Conservation (phyloP, 2,113 vertebrate genomes). For the Anarrhichthys ocellatus region DNA sequence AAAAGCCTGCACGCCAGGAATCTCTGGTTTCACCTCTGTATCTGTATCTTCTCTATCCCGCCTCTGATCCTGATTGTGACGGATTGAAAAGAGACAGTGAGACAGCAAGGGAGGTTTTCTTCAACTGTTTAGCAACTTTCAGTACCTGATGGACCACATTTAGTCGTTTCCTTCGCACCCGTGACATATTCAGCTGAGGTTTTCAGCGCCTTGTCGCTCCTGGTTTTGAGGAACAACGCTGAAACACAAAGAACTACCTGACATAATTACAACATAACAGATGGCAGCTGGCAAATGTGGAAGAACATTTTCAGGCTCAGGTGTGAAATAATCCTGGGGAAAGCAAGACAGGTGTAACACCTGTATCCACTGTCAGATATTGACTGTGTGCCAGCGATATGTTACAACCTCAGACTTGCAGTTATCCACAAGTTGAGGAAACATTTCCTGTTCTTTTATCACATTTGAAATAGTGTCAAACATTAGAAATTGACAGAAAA, state of each 20-base stretch:
- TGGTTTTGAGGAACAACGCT: slow-evolving; percentile 9
- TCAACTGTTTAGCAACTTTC: neutral
- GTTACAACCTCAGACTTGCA: neutral
- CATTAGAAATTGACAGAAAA: too few relatives aligned
- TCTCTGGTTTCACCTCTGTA: neutral
- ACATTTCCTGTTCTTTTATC: too few relatives aligned
- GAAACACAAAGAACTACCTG: slow-evolving; percentile 1
- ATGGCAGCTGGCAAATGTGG: slow-evolving; percentile 1
- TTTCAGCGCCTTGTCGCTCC: slow-evolving; percentile 67
- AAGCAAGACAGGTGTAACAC: slow-evolving; percentile 9
- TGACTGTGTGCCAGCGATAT: neutral
- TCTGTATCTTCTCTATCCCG: neutral
- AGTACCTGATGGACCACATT: slow-evolving; percentile 62
- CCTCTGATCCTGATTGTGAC: neutral
- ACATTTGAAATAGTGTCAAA: too few relatives aligned
- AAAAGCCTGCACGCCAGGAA: neutral
- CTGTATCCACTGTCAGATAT: slow-evolving; percentile 8
- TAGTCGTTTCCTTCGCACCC: neutral
- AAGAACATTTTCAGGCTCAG: neutral
- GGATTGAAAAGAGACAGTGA: neutral
- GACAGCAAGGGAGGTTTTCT: neutral
- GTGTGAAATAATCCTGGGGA: slow-evolving; percentile 29
- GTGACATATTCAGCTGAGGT: slow-evolving; percentile 57
- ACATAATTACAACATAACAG: slow-evolving; percentile 9
- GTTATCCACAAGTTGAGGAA: neutral